Evolutionary conservation across 2,797 vertebrate species (phyloP).

Genomic region (Cetoscarus ocellatus): DNA sequence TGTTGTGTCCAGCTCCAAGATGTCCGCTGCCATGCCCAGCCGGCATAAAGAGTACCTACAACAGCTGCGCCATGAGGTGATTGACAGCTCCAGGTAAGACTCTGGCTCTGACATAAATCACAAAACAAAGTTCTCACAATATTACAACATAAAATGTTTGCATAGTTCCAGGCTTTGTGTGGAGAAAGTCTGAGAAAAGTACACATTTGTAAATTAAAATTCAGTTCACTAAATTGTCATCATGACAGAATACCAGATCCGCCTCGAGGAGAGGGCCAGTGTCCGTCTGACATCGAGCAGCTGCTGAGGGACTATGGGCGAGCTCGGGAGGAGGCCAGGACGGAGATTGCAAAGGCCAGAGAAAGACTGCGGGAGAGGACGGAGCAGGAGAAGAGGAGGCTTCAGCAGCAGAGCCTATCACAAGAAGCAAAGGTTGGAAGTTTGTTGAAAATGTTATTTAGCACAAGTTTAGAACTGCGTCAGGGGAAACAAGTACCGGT

Average conservation of each 20-base stretch:
- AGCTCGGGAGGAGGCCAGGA: conserved; percentile 92
- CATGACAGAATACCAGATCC: conserved; percentile 80
- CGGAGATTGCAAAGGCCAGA: conserved; percentile 90
- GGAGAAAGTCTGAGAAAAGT: background rate
- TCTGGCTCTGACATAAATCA: background rate
- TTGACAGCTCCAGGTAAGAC: conserved; percentile 88
- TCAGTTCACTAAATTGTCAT: background rate
- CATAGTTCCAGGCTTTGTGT: background rate
- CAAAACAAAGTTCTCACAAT: rapidly evolving
- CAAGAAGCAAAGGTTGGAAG: conserved; percentile 86
- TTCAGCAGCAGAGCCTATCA: conserved; percentile 87
- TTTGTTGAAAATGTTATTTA: background rate
- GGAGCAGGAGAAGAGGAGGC: conserved; percentile 90
- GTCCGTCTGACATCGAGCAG: conserved; percentile 90
- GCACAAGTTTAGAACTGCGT: no score
- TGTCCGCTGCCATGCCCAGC: conserved; percentile 77
- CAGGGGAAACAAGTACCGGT: background rate
- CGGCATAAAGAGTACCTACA: conserved; percentile 86
- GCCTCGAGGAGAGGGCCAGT: conserved; percentile 71
- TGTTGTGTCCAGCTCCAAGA: conserved; percentile 44
- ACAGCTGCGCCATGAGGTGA: conserved; percentile 89
- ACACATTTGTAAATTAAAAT: background rate
- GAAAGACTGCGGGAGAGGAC: conserved; percentile 90
- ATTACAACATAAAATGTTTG: background rate
- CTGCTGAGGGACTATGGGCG: conserved; percentile 91